Conservation (phyloP, 1,140 invertebrate genomes). For the Neocloeon triangulifer region DNA sequence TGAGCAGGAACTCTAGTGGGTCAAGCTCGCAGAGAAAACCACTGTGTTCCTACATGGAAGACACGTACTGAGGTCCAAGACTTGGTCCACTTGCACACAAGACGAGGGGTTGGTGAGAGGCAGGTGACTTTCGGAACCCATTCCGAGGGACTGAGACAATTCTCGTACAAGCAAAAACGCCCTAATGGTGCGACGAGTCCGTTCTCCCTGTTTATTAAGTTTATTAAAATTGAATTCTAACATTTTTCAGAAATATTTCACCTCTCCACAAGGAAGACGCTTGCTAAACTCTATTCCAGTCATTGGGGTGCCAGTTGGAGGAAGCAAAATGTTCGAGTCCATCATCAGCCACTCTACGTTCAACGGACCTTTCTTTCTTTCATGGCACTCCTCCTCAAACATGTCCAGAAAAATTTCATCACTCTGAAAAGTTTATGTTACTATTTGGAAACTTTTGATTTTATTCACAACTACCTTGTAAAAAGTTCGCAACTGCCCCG, state of each 20-base stretch:
- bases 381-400: constrained; percentile 94
- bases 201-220: constrained; percentile 44
- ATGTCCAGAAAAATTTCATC: constrained; percentile 98
- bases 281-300: constrained; percentile 91
- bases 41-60: no score
- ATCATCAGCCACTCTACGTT: constrained; percentile 87
- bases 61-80: constrained; percentile 74
- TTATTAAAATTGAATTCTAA: constrained; percentile 6
- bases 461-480: constrained; percentile 78
- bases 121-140: constrained; percentile 64
- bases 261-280: constrained; percentile 85
- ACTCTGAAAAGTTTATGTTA: no score
- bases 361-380: constrained; percentile 65
- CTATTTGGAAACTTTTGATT: no score
- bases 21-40: no score
- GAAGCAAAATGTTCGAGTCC: constrained; percentile 89
- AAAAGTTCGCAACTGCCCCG: constrained; percentile 67
- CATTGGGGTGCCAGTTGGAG: constrained; percentile 89
- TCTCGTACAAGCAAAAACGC: constrained; percentile 84
- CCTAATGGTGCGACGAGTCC: constrained; percentile 76
- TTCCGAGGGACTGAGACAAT: constrained; percentile 54
- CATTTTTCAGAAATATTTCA: constrained; percentile 16
- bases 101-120: constrained; percentile 77
- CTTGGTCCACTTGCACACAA: constrained; percentile 77
- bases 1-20: no score